A percentile compares a stretch with the other conserved stretches of the same genome.
These are phyloP conservation scores for Orius insidiosus DNA, from an alignment of 1,140 invertebrate species.

Conservation along the genomic window DNA sequence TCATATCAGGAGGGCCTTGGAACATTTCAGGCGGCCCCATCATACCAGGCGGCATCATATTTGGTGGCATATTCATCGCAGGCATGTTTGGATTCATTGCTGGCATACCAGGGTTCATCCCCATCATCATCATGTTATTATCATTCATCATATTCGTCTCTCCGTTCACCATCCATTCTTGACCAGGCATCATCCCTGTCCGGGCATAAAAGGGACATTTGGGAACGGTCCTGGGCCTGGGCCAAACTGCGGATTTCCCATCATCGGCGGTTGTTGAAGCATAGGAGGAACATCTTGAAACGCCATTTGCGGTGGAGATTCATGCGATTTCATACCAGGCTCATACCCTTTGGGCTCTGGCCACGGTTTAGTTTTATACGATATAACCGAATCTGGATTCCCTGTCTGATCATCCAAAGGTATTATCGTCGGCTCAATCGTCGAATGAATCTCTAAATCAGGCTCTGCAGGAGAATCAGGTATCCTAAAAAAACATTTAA, in stretches of 20 bases:
- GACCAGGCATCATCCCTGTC: conserved; percentile 1
- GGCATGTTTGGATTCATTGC: background rate
- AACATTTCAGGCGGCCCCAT: conserved; percentile 14
- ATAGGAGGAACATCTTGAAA: conserved; percentile 2
- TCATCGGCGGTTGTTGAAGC: background rate
- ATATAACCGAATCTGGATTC: conserved; percentile 57
- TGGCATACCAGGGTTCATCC: background rate
- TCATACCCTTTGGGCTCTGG: conserved; percentile 48
- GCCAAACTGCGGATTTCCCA: background rate
- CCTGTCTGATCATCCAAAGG: conserved; percentile 74
- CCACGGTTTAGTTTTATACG: conserved; percentile 55
- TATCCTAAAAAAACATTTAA: conserved; percentile 30
- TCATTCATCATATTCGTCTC: conserved; percentile 3
- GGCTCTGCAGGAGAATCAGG: conserved; percentile 75
- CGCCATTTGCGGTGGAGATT: background rate
- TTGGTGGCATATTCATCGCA: conserved; percentile 5
- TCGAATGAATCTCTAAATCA: conserved; percentile 56
- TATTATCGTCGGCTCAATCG: conserved; percentile 60
- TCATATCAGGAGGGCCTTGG: conserved; percentile 2
- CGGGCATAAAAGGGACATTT: background rate
- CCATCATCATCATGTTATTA: background rate
- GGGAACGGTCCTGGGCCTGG: conserved; percentile 2
- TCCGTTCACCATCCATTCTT: conserved; percentile 4
- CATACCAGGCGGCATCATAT: conserved; percentile 12
- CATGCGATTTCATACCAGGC: conserved; percentile 17